phyloP scores from a whole-genome alignment of 1,140 invertebrate species.

The Drosophila pruinosa region DNA sequence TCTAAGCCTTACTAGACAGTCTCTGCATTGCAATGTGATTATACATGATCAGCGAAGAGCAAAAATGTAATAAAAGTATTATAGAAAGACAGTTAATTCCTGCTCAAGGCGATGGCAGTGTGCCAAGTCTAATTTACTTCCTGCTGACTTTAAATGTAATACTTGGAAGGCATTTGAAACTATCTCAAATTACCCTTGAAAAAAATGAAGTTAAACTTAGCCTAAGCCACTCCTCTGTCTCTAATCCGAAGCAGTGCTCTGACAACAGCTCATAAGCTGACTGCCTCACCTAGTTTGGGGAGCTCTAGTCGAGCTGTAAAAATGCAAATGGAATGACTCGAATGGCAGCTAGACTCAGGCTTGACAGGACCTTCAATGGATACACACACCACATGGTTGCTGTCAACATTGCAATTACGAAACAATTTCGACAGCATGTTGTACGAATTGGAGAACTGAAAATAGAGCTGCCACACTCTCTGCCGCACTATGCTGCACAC shows the following conservation, averaged over 20 bases:
- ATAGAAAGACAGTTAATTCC: too few species aligned
- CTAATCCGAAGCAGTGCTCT: not conserved
- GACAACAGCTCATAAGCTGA: constrained; percentile 2
- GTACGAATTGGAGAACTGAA: constrained; percentile 58
- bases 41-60: too few species aligned
- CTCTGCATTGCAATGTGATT: too few species aligned
- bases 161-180: too few species aligned
- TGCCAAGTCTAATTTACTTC: too few species aligned
- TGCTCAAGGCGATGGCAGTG: too few species aligned
- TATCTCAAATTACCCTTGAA: too few species aligned
- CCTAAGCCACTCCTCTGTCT: not conserved
- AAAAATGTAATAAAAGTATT: too few species aligned
- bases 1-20: too few species aligned
- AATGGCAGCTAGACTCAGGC: not conserved
- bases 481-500: not conserved
- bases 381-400: constrained; percentile 46
- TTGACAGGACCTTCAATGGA: constrained; percentile 3
- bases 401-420: constrained; percentile 78
- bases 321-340: constrained; percentile 6
- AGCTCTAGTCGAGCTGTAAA: not conserved
- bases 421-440: constrained; percentile 78
- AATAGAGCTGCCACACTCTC: constrained; percentile 30
- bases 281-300: not conserved
- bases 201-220: not conserved
- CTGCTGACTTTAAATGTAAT: too few species aligned